A percentile compares a stretch with the other conserved stretches of the same genome.
These are phyloP conservation scores for Bombus waltoni DNA, from an alignment of 1,140 invertebrate species.

Conservation along the genomic window DNA sequence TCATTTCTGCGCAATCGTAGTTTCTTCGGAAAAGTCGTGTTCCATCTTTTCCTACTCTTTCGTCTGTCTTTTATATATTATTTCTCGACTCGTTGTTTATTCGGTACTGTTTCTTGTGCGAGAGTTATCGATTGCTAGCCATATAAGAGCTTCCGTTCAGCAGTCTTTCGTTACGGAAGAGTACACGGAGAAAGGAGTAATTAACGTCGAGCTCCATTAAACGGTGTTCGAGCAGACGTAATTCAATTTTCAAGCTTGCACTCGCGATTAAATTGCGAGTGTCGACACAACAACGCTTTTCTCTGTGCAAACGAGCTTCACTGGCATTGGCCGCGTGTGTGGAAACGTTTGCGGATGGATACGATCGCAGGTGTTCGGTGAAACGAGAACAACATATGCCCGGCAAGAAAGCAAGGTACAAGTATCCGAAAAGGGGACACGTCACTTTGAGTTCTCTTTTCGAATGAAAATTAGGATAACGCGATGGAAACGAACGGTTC, in stretches of 20 bases:
- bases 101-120: slow-evolving; percentile 29
- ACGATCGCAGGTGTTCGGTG: slow-evolving; percentile 58
- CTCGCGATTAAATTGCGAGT: background rate
- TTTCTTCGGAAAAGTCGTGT: slow-evolving; percentile 5
- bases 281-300: background rate
- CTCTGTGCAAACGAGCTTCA: background rate
- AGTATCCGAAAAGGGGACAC: slow-evolving; percentile 30
- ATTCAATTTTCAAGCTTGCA: background rate
- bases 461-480: slow-evolving; percentile 52
- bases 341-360: slow-evolving; percentile 63
- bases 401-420: slow-evolving; percentile 68
- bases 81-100: slow-evolving; percentile 15
- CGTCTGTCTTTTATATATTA: background rate
- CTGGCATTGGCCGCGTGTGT: background rate
- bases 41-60: background rate
- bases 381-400: slow-evolving; percentile 59
- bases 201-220: slow-evolving; percentile 5
- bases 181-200: slow-evolving; percentile 30
- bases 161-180: slow-evolving; percentile 24
- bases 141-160: background rate
- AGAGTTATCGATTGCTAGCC: background rate
- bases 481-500: slow-evolving; percentile 36
- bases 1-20: slow-evolving; percentile 31
- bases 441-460: background rate
- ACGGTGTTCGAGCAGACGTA: background rate